These are phyloP conservation scores for Melopsittacus undulatus DNA, from an alignment of 2,797 vertebrate genomes.

Conservation along the genomic window DNA sequence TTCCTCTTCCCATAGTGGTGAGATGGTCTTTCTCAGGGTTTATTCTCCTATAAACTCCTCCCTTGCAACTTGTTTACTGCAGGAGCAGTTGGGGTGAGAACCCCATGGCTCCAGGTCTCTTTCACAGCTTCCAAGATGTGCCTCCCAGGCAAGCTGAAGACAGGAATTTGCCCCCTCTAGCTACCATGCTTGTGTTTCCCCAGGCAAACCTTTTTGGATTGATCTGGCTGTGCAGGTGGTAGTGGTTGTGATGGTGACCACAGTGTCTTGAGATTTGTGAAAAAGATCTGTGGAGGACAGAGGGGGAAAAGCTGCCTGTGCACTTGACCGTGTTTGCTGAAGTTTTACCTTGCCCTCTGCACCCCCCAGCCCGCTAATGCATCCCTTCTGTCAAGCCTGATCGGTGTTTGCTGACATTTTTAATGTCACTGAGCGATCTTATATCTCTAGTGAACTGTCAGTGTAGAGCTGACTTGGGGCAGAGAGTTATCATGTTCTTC, in stretches of 20 bases:
- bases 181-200: neutral
- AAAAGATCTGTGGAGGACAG: neutral
- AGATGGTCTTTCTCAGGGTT: neutral
- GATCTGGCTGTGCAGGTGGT: neutral
- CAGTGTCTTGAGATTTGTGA: neutral
- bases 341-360: conserved; percentile 47
- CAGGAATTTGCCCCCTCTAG: accelerated
- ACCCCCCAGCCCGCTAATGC: conserved; percentile 22
- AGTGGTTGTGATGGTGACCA: neutral
- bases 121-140: neutral
- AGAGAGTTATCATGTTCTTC: conserved; percentile 67
- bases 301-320: neutral
- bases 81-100: neutral
- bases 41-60: neutral
- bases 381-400: conserved; percentile 50
- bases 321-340: conserved; percentile 14
- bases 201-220: neutral
- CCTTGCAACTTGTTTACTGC: neutral
- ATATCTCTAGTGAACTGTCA: conserved; percentile 73
- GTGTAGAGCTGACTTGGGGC: conserved; percentile 63
- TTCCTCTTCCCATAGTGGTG: neutral
- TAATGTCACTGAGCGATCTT: conserved; percentile 76
- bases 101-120: neutral
- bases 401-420: conserved; percentile 75
- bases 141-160: neutral